phyloP scores from a whole-genome alignment of 2,888 invertebrate genomes.

The Altica lythri region DNA sequence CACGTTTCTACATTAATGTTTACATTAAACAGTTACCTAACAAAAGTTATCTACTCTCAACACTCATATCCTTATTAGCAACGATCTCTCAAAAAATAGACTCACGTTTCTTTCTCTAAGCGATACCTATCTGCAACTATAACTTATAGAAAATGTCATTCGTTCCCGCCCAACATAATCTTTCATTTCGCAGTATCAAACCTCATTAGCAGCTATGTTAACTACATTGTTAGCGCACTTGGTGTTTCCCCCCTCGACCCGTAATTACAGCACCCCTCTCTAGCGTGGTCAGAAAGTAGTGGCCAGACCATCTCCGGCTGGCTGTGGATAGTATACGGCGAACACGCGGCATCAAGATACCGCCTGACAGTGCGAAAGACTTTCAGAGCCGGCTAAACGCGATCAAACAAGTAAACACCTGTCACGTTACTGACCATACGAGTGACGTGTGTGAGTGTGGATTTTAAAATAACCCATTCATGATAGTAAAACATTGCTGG shows the following conservation, averaged over 20 bases:
- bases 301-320: conserved; percentile 57
- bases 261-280: conserved; percentile 39
- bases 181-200: conserved; percentile 35
- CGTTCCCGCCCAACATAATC: conserved; percentile 35
- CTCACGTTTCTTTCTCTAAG: conserved; percentile 29
- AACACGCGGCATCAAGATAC: conserved; percentile 45
- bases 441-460: conserved; percentile 26
- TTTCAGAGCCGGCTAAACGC: conserved; percentile 38
- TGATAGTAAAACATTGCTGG: background rate
- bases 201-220: conserved; percentile 54
- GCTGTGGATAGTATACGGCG: conserved; percentile 54
- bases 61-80: conserved; percentile 31
- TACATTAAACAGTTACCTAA: conserved; percentile 12
- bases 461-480: conserved; percentile 3
- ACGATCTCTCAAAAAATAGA: conserved; percentile 24
- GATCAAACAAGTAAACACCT: conserved; percentile 40
- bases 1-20: conserved; percentile 27
- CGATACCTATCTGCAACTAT: conserved; percentile 30
- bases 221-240: conserved; percentile 56
- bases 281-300: conserved; percentile 59
- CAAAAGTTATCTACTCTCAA: conserved; percentile 18
- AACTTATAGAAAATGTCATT: conserved; percentile 33
- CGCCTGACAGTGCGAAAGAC: conserved; percentile 41
- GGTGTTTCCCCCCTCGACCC: conserved; percentile 45
- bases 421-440: conserved; percentile 48